Conservation (phyloP, 2,113 vertebrate species). For the Tachycineta bicolor region DNA sequence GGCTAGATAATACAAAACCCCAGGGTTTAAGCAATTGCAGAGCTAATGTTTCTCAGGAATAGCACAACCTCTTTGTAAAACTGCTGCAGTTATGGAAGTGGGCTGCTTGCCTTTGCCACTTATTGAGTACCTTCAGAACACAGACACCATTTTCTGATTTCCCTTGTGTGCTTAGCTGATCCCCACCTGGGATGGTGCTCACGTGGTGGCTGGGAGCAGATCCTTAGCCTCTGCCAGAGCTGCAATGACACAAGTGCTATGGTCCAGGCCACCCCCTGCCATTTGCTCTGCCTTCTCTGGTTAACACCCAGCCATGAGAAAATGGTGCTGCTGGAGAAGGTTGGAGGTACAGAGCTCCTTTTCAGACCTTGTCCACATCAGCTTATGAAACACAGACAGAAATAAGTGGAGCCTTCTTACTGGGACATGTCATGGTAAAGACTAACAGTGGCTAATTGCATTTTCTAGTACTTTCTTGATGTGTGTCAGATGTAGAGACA, state of each 20-base stretch:
- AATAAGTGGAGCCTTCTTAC: background rate
- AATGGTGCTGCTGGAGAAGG: background rate
- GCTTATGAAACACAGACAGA: background rate
- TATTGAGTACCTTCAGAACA: background rate
- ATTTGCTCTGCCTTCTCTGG: background rate
- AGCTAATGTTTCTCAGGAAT: background rate
- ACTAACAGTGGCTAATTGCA: background rate
- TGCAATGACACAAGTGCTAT: fast-evolving
- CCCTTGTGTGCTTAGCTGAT: background rate
- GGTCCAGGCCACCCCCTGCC: background rate
- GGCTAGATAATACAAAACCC: conserved; percentile 17
- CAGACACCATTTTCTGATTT: background rate
- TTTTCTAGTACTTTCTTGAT: background rate
- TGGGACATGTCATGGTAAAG: background rate
- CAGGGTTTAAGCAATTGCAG: background rate
- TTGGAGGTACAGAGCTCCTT: background rate
- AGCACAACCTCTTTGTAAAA: background rate
- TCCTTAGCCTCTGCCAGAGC: background rate
- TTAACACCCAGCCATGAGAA: background rate
- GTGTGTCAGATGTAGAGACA: background rate
- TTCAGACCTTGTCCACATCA: background rate
- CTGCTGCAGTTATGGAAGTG: background rate
- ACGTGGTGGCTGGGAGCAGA: background rate
- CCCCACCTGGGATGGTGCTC: background rate
- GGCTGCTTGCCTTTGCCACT: background rate